Evolutionary conservation across 2,797 vertebrate species (phyloP), one percentile per base, ranked within the genome.

Genomic region (Rallus crepitans): DNA sequence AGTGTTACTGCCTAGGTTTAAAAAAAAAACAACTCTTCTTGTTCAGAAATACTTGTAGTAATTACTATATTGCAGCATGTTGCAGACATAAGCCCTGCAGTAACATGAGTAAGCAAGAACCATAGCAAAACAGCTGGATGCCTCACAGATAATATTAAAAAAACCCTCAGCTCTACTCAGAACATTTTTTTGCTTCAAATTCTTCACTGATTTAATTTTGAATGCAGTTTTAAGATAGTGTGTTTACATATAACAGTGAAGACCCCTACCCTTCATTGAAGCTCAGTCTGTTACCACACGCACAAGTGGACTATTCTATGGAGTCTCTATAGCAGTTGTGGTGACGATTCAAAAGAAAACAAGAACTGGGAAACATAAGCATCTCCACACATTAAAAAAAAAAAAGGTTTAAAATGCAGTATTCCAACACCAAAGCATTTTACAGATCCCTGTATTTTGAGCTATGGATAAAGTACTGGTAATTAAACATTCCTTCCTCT

Each of bases 11-110:
- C 11, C 16, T 15, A 37, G 5, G 30, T 31, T 69, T 83, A 57
- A 77, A 79, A 93, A 64, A 28, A 50, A 79, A 93, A 64, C 25
- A 50, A 64, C 15, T 25, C 14, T 25, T 76, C n/a, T 79, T 82
- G 52, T n/a, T 73, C 47, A 85, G n/a, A 84, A 80, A 48, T 42
- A 33, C 6, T 61, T 81, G 33, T 61, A 85, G 3, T 71, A 69
- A 66, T 68, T 56, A 56, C 33, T 30, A 5, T 31, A 21, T 15
- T 42, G 50, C 31, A 79, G 15, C 0, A 0, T 20, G 6, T 53
- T 68, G 81, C 9, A 33, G 68, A 31, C 12, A 10, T 9, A 87
- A 73, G 19, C 24, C 47, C 47, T n/a, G 21, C 7, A n/a, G 30
- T 20, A 55, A 42, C 0, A 0, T 20, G 19, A 65, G 35, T 35